Evolutionary conservation across 2,888 invertebrate species (phyloP).

Genomic region (Epinotia nisella): DNA sequence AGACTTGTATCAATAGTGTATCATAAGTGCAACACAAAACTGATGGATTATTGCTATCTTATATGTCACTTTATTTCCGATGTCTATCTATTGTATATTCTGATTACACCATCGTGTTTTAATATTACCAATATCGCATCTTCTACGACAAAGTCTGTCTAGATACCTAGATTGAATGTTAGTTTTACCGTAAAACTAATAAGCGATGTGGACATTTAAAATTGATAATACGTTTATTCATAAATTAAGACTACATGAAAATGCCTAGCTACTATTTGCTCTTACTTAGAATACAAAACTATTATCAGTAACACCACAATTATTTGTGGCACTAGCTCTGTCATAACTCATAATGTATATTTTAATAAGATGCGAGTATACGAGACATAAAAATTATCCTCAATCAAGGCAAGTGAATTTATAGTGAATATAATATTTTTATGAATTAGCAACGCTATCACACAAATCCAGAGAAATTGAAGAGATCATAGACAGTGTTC

Average conservation of each 20-base stretch:
- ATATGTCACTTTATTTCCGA: conserved; percentile 17
- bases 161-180: conserved; percentile 51
- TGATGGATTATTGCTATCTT: conserved; percentile 10
- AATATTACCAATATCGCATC: conserved; percentile 42
- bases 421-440: conserved; percentile 54
- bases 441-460: conserved; percentile 52
- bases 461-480: conserved; percentile 51
- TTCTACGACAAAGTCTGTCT: conserved; percentile 54
- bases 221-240: conserved; percentile 58
- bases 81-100: conserved; percentile 9
- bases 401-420: conserved; percentile 73
- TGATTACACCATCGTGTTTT: conserved; percentile 10
- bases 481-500: conserved; percentile 53
- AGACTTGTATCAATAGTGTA: conserved; percentile 11
- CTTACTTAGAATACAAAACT: conserved; percentile 58
- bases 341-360: conserved; percentile 51
- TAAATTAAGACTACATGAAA: conserved; percentile 60
- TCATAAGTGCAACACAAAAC: conserved; percentile 23
- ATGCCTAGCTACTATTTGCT: conserved; percentile 56
- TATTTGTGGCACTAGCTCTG: conserved; percentile 42
- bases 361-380: conserved; percentile 70
- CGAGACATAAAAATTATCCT: conserved; percentile 63
- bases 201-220: conserved; percentile 59
- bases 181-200: conserved; percentile 55
- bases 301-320: conserved; percentile 46